Conservation (phyloP, 2,113 vertebrate genomes). For the Chionodraco myersi region DNA sequence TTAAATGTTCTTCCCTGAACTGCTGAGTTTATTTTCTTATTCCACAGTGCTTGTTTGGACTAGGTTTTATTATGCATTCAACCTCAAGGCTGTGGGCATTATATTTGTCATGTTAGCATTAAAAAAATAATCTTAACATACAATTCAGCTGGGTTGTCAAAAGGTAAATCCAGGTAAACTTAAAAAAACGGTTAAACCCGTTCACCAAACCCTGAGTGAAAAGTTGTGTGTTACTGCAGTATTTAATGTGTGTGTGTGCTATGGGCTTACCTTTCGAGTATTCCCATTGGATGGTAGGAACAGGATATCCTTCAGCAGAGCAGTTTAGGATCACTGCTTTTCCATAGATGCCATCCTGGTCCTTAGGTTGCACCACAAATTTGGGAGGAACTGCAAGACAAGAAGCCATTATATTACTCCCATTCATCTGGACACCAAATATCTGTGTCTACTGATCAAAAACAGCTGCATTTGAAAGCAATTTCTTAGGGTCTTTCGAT, state of each 20-base stretch:
- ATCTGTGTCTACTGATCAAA: not conserved
- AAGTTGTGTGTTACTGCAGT: not conserved
- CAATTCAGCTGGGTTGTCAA: conserved; percentile 33
- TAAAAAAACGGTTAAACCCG: not conserved
- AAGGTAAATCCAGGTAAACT: conserved; percentile 1
- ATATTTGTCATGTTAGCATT: conserved; percentile 46
- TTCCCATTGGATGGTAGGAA: conserved; percentile 98
- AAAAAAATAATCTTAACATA: conserved; percentile 23
- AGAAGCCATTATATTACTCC: conserved; percentile 2
- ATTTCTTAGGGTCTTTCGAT: not conserved
- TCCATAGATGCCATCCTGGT: conserved; percentile 97
- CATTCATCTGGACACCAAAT: not conserved
- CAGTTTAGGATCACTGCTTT: conserved; percentile 97
- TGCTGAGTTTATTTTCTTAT: not conserved
- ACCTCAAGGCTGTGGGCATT: conserved; percentile 64
- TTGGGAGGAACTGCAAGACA: conserved; percentile 91
- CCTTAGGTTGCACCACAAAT: conserved; percentile 97
- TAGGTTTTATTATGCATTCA: conserved; percentile 47
- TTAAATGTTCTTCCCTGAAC: conserved; percentile 1
- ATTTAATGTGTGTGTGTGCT: not conserved
- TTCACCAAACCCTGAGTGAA: not conserved
- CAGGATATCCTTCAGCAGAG: conserved; percentile 96
- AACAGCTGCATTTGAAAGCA: not conserved
- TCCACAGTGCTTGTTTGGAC: conserved; percentile 28
- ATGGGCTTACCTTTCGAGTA: conserved; percentile 93